phyloP scores from a whole-genome alignment of 2,888 invertebrate genomes.

The Tiliacea citrago region DNA sequence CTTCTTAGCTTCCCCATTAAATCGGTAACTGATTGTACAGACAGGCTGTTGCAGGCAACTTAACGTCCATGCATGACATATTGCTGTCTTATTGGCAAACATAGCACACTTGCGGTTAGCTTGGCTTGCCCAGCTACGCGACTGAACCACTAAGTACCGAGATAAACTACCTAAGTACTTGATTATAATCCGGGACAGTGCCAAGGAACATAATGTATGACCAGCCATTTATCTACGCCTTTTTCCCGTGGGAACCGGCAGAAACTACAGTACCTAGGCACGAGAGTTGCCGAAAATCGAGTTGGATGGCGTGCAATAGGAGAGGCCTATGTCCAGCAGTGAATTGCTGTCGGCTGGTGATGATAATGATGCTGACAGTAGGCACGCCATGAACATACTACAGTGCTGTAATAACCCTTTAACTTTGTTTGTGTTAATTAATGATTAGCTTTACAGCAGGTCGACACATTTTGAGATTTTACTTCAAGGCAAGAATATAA shows the following conservation, averaged over 20 bases:
- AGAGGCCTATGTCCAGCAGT: too few relatives aligned
- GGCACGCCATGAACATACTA: too few relatives aligned
- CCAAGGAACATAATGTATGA: conserved; percentile 25
- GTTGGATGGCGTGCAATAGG: too few relatives aligned
- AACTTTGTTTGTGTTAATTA: not conserved
- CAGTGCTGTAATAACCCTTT: not conserved
- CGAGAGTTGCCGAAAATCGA: too few relatives aligned
- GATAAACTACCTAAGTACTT: conserved; percentile 30
- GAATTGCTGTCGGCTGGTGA: too few relatives aligned
- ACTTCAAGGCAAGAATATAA: not conserved
- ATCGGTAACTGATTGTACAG: conserved; percentile 1
- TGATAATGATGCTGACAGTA: not conserved
- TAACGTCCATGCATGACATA: conserved; percentile 15
- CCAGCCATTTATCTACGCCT: not conserved
- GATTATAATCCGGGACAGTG: conserved; percentile 10
- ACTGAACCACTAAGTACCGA: conserved; percentile 14
- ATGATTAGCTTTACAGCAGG: not conserved
- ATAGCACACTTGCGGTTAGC: conserved; percentile 7
- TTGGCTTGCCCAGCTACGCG: not conserved
- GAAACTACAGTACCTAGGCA: not conserved
- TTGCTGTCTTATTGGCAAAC: conserved; percentile 39
- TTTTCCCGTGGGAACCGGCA: not conserved
- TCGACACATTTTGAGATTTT: not conserved
- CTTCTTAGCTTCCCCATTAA: not conserved
- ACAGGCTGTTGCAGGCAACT: conserved; percentile 34